Percentiles rank a stretch among this genome's conserved stretches.
phyloP scores from a whole-genome alignment of 2,888 invertebrate genomes.

The Bruchidius siliquastri region DNA sequence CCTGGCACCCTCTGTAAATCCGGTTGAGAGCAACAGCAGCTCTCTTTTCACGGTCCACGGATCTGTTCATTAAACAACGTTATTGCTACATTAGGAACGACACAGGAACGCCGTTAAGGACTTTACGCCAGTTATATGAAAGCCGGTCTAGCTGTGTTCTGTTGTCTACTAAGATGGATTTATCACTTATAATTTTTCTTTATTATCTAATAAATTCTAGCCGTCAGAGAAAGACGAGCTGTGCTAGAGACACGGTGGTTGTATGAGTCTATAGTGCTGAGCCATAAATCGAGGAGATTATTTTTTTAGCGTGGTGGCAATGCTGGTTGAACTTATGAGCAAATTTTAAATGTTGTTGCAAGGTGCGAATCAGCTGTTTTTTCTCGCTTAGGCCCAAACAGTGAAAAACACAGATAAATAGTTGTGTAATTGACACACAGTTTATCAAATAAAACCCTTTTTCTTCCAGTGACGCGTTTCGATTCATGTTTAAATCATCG shows the following conservation, averaged over 20 bases:
- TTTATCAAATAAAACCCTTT: too few species aligned
- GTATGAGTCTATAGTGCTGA: too few species aligned
- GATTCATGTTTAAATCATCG: too few species aligned
- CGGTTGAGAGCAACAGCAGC: not conserved
- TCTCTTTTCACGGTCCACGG: not conserved
- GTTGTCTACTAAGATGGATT: not conserved
- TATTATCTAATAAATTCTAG: not conserved
- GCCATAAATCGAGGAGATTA: too few species aligned
- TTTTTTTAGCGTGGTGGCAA: too few species aligned
- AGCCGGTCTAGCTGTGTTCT: not conserved
- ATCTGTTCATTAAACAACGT: not conserved
- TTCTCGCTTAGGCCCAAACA: too few species aligned
- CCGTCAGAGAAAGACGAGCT: not conserved
- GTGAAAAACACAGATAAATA: too few species aligned
- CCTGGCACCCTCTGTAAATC: not conserved
- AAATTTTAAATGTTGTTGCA: too few species aligned
- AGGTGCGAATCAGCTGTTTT: too few species aligned
- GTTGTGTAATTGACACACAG: too few species aligned
- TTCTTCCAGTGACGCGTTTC: too few species aligned
- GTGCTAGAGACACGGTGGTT: not conserved
- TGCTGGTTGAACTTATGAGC: too few species aligned
- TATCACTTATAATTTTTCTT: not conserved
- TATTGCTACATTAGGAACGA: not conserved
- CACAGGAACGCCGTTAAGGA: not conserved
- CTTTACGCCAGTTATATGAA: not conserved